Conservation (phyloP, 2,113 vertebrate genomes). For the Cephalopterus ornatus region DNA sequence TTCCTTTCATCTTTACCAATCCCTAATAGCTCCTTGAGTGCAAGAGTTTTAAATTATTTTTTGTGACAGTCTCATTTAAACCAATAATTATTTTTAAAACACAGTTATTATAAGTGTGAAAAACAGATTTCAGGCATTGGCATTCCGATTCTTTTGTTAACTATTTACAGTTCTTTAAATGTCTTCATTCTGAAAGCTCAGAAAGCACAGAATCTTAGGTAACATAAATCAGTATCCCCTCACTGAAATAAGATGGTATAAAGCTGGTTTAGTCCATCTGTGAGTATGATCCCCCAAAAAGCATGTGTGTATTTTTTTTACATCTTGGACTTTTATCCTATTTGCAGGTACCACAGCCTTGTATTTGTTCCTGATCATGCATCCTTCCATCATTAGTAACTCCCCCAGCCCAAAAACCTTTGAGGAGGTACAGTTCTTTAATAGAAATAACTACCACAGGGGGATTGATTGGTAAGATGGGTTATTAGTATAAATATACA, state of each 20-base stretch:
- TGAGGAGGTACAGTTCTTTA: slow-evolving; percentile 99
- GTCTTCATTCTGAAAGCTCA: background rate
- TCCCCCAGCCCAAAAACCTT: slow-evolving; percentile 96
- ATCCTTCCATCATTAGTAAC: slow-evolving; percentile 97
- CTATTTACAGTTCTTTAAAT: background rate
- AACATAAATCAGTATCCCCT: background rate
- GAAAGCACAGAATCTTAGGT: background rate
- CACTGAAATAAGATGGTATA: background rate
- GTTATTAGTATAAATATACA: slow-evolving; percentile 81
- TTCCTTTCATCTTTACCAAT: background rate
- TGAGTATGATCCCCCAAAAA: background rate
- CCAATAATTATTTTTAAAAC: background rate
- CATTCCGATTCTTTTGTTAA: background rate
- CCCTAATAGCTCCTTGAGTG: background rate
- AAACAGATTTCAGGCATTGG: background rate
- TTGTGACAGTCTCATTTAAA: background rate
- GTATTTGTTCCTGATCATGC: slow-evolving; percentile 98
- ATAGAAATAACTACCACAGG: slow-evolving; percentile 99
- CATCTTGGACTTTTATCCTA: slow-evolving; percentile 54
- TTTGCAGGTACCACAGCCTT: slow-evolving; percentile 94
- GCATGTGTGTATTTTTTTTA: background rate
- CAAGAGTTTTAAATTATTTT: background rate
- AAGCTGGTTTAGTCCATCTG: background rate
- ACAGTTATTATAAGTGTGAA: background rate
- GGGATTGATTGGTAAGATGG: slow-evolving; percentile 96